Evolutionary conservation across 2,113 vertebrate genomes (phyloP), one percentile per base, ranked within the genome.

Genomic region (Porphyrio hochstetteri): DNA sequence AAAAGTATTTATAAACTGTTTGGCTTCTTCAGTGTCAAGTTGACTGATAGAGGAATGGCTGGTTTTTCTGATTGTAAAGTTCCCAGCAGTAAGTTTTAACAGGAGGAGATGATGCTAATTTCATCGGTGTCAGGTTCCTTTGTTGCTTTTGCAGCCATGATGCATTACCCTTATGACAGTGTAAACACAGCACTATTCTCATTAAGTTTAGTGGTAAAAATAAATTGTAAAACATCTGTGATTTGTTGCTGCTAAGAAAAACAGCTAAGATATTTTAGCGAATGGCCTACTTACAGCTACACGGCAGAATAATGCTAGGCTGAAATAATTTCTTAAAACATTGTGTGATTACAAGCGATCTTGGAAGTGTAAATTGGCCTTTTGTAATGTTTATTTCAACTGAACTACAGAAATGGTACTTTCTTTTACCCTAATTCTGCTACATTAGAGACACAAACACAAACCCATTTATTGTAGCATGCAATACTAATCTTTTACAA

Each of bases 321-420:
- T 69, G 88, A 96, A 93, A 76, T 76, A 55, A 81, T 91, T 90
- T 82, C 90, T 88, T 92, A 78, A 46, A 93, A 60, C 86, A n/a
- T 65, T 16, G 4, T 86, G 90, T 86, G 93, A 95, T 95, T 94
- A 83, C 74, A 70, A 72, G 33, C 64, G 74, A 92, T 91, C 90
- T 90, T 86, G 48, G 67, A 92, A 86, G 93, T 83, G 67, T 92
- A 94, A 89, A 93, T 91, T 91, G 86, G 83, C 92, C 93, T 96
- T 95, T 91, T 92, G 93, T 90, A 56, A 84, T 88, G 83, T 96
- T 92, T 94, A 87, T 97, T 94, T 96, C 88, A 94, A 69, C 35
- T 72, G 74, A 88, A 76, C 67, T 84, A 33, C 60, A 64, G 88
- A 86, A 90, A 31, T 13, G 15, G 9, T 59, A 3, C 60, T 88